These are phyloP conservation scores for Troglohyphantes excavatus DNA, from an alignment of 2,888 invertebrate species.

Conservation along the genomic window DNA sequence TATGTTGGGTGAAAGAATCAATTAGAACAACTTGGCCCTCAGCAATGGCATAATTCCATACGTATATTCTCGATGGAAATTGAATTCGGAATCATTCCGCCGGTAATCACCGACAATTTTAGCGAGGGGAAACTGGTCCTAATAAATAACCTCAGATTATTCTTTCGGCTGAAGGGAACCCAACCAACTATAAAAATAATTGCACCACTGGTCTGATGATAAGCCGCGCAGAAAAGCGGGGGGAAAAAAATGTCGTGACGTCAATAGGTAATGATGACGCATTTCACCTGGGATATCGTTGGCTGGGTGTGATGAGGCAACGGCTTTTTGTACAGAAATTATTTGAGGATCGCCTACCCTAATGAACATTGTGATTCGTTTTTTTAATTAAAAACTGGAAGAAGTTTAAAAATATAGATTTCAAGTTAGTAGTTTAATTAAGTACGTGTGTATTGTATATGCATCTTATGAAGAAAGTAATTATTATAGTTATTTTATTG, in stretches of 20 bases:
- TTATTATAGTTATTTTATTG: too few species aligned
- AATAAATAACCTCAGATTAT: constrained; percentile 70
- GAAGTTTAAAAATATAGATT: too few species aligned
- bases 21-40: constrained; percentile 21
- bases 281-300: constrained; percentile 52
- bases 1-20: constrained; percentile 12
- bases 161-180: constrained; percentile 1
- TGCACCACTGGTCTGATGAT: constrained; percentile 30
- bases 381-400: too few species aligned
- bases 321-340: too few species aligned
- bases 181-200: constrained; percentile 69
- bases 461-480: too few species aligned
- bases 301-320: too few species aligned
- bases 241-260: constrained; percentile 39
- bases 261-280: constrained; percentile 63
- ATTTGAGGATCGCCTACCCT: too few species aligned
- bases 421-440: too few species aligned
- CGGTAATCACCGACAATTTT: constrained; percentile 61
- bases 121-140: constrained; percentile 25
- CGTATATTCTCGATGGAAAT: too few species aligned
- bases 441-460: too few species aligned
- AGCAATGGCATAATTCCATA: constrained; percentile 25
- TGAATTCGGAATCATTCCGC: constrained; percentile 64
- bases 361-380: too few species aligned
- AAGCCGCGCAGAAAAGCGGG: constrained; percentile 29